Percentiles rank a stretch among this genome's conserved stretches.
phyloP scores from a whole-genome alignment of 1,140 invertebrate genomes.

The Aricia agestis region DNA sequence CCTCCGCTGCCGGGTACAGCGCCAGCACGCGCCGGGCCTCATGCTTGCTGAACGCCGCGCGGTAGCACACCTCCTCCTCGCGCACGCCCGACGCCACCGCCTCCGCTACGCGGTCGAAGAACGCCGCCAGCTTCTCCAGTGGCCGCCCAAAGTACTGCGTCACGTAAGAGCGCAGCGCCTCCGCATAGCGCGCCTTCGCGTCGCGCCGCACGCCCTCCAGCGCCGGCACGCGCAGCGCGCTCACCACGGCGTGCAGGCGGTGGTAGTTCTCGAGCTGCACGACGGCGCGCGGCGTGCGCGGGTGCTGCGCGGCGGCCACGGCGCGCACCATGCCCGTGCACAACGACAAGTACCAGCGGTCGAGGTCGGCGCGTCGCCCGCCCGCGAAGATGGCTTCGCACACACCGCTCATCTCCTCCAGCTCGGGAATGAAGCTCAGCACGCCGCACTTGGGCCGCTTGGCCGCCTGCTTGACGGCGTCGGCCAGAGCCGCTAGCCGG shows the following conservation, averaged over 20 bases:
- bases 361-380: conserved; percentile 94
- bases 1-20: conserved; percentile 95
- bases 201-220: conserved; percentile 93
- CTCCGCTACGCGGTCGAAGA: conserved; percentile 95
- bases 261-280: conserved; percentile 98
- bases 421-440: conserved; percentile 93
- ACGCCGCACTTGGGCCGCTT: conserved; percentile 89
- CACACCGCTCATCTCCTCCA: conserved; percentile 91
- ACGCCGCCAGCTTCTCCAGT: conserved; percentile 93
- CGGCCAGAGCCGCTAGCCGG: conserved; percentile 89
- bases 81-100: conserved; percentile 95
- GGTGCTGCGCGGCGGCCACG: conserved; percentile 88
- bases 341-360: conserved; percentile 94
- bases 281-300: conserved; percentile 95
- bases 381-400: conserved; percentile 93
- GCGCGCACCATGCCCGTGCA: conserved; percentile 91
- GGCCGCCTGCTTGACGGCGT: conserved; percentile 84
- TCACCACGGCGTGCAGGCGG: conserved; percentile 91
- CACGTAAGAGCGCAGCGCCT: conserved; percentile 94
- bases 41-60: conserved; percentile 97
- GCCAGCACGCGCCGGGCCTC: conserved; percentile 96
- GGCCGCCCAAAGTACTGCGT: conserved; percentile 96
- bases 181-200: conserved; percentile 93
- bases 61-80: conserved; percentile 98
- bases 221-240: conserved; percentile 93